Conservation (phyloP, 2,113 vertebrate species). For the Labrus mixtus region DNA sequence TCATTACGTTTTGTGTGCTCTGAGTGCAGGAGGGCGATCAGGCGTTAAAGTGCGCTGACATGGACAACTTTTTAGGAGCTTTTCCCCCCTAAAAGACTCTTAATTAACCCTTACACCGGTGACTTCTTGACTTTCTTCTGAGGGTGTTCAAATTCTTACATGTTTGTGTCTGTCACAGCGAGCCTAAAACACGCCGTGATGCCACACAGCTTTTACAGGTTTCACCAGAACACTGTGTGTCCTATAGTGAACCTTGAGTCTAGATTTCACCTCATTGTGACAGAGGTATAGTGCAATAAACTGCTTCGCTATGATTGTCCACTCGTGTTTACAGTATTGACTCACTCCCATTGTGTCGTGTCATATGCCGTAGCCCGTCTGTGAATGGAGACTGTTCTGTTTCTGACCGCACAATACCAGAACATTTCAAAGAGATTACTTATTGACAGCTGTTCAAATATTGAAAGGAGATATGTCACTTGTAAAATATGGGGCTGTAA, state of each 20-base stretch:
- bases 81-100: constrained; percentile 7
- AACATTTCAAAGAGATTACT: constrained; percentile 64
- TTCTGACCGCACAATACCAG: constrained; percentile 53
- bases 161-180: constrained; percentile 2
- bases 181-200: constrained; percentile 24
- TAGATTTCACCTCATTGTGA: constrained; percentile 78
- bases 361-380: constrained; percentile 45
- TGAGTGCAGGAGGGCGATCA: constrained; percentile 45
- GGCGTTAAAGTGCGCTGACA: constrained; percentile 35
- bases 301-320: constrained; percentile 64
- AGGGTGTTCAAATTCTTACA: constrained; percentile 18
- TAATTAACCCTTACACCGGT: neutral
- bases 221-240: constrained; percentile 50
- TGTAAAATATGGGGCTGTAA: constrained; percentile 40
- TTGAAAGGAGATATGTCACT: constrained; percentile 55
- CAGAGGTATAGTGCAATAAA: constrained; percentile 53
- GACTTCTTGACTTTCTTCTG: constrained; percentile 5
- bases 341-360: constrained; percentile 64
- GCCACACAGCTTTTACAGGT: constrained; percentile 26
- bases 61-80: neutral
- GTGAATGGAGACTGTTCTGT: constrained; percentile 79
- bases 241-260: constrained; percentile 73
- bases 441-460: constrained; percentile 77
- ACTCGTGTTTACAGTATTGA: constrained; percentile 70
- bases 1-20: constrained; percentile 48